phyloP scores from a whole-genome alignment of 2,888 invertebrate species.

The Noctua comes region DNA sequence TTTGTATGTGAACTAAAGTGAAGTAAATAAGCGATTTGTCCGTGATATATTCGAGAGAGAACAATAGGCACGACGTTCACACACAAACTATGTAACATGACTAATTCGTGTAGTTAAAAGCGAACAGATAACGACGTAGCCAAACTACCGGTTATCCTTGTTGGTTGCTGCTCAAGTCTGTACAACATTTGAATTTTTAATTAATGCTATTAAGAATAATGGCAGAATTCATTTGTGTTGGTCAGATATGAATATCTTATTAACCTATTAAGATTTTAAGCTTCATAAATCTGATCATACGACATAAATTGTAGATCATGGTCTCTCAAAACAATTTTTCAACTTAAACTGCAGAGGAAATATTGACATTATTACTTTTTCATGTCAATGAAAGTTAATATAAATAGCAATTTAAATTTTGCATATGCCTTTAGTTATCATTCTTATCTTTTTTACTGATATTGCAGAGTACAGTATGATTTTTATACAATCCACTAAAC shows the following conservation, averaged over 20 bases:
- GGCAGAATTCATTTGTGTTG: constrained; percentile 33
- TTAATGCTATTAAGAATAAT: constrained; percentile 52
- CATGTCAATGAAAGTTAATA: background rate
- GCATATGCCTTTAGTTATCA: constrained; percentile 1
- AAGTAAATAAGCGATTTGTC: constrained; percentile 15
- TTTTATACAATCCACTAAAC: constrained; percentile 14
- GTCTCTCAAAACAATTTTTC: background rate
- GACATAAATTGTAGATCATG: too few relatives aligned
- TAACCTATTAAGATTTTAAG: background rate
- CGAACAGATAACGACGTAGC: constrained; percentile 59
- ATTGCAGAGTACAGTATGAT: constrained; percentile 7
- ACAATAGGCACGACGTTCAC: constrained; percentile 46
- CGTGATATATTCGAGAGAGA: constrained; percentile 18
- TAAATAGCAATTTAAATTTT: constrained; percentile 5
- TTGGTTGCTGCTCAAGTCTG: constrained; percentile 32
- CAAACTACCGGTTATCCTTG: constrained; percentile 67
- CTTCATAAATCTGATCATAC: background rate
- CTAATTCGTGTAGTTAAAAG: constrained; percentile 47
- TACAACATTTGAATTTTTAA: constrained; percentile 56
- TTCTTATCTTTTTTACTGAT: constrained; percentile 19
- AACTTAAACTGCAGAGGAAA: background rate
- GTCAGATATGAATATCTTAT: constrained; percentile 17
- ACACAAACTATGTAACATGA: constrained; percentile 43
- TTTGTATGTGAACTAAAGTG: constrained; percentile 12
- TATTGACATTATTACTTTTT: background rate